These are phyloP conservation scores for Rhagologus leucostigma DNA, from an alignment of 2,113 vertebrate genomes.

Conservation along the genomic window DNA sequence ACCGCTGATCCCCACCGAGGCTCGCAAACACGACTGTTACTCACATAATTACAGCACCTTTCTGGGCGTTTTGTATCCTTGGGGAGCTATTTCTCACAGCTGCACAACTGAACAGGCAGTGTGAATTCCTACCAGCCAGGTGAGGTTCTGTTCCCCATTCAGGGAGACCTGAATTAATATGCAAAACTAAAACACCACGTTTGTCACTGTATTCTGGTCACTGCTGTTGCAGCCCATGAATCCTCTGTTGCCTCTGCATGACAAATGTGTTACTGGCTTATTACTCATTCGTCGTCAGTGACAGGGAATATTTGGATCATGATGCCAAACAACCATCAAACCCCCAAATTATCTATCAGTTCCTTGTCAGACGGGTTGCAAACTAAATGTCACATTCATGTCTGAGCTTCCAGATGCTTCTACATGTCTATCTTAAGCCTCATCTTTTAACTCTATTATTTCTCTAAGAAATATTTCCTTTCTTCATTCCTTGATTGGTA, in stretches of 20 bases:
- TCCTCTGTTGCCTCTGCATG: conserved; percentile 5
- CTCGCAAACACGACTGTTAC: not conserved
- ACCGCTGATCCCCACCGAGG: not conserved
- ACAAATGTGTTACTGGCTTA: conserved; percentile 23
- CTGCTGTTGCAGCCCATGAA: not conserved
- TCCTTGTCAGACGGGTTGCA: conserved; percentile 26
- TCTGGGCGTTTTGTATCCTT: not conserved
- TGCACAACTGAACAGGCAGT: not conserved
- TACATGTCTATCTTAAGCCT: not conserved
- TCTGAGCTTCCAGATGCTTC: conserved; percentile 34
- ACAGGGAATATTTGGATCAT: conserved; percentile 28
- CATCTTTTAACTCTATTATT: conserved; percentile 1
- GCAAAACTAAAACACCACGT: not conserved
- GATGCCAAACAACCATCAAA: conserved; percentile 63
- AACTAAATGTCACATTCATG: conserved; percentile 24
- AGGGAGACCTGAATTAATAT: not conserved
- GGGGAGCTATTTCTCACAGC: not conserved
- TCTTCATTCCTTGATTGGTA: not conserved
- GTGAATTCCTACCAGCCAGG: not conserved
- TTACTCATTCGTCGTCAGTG: conserved; percentile 48
- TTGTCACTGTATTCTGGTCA: not conserved
- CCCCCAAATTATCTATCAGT: conserved; percentile 53
- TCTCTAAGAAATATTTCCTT: not conserved
- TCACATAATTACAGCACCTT: not conserved
- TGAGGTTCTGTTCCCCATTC: not conserved